Evolutionary conservation across 37 sponge, comb jelly and placozoan genomes (phyloP), one percentile per base, ranked within the genome.

Genomic region (Agelas oroides): DNA sequence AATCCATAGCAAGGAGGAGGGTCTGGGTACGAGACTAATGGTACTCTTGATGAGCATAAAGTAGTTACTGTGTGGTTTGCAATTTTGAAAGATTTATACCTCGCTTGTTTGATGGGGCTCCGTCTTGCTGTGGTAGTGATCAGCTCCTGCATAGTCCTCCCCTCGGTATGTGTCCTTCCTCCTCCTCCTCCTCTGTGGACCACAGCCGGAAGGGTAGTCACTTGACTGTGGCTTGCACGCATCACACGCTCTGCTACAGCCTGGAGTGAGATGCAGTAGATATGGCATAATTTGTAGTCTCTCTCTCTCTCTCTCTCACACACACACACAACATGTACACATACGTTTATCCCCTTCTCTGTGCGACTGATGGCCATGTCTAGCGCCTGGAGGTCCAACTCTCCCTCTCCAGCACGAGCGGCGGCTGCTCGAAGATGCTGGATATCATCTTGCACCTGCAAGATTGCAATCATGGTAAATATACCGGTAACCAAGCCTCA

Each of bases 391-490:
- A 63, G 46, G 46, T 46, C 46, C 46, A 46, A 46, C 46, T 46
- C 46, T 8, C 46, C 46, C 46, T 46, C 46, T 18, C 53, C 12
- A 68, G 65, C 27, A 19, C 70, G 71, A 27, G 59, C 41, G 0
- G 84, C 53, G 28, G 79, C 77, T 56, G 76, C 84, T 61, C 64
- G 65, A 20, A 95, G 71, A 23, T 72, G 83, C 59, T 80, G 73
- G 63, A 95, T 54, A 59, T 95, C 96, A 83, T 95, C 90, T 71
- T 84, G 90, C 64, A 89, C 76, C 88, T 87, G 40, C 19, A 53
- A 18, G 58, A 60, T 53, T 14, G 41, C 31, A 35, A 31, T 46
- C 46, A n/a, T n/a, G n/a, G n/a, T n/a, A n/a, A n/a, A n/a, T n/a
- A n/a, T n/a, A n/a, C n/a, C n/a, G n/a, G n/a, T n/a, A n/a, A n/a